Evolutionary conservation across 1,140 invertebrate genomes (phyloP).

Genomic region (Gonatopus flavifemur): DNA sequence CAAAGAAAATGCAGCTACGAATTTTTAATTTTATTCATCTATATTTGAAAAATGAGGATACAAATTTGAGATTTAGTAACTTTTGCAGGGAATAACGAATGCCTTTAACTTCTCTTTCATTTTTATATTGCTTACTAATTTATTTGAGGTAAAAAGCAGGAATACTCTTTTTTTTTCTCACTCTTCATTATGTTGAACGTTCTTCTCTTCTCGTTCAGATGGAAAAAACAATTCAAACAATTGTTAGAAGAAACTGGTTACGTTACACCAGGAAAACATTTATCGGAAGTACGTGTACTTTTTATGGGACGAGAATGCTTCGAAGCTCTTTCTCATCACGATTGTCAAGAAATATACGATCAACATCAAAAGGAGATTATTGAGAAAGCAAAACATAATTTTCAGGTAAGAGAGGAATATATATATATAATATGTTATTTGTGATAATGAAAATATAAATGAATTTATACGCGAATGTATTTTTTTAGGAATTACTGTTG

Average conservation of each 20-base stretch:
- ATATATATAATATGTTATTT: neutral
- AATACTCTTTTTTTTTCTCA: too few relatives aligned
- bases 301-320: constrained; percentile 96
- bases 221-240: constrained; percentile 91
- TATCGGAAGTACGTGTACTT: constrained; percentile 89
- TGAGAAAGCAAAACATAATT: constrained; percentile 88
- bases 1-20: too few relatives aligned
- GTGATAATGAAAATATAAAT: neutral
- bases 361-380: constrained; percentile 92
- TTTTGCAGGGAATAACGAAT: too few relatives aligned
- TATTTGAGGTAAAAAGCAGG: too few relatives aligned
- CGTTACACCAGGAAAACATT: constrained; percentile 88
- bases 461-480: constrained; percentile 6
- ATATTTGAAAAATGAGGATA: too few relatives aligned
- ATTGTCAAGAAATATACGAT: constrained; percentile 92
- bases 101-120: too few relatives aligned
- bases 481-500: constrained; percentile 78
- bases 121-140: too few relatives aligned
- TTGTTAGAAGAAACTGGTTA: constrained; percentile 92
- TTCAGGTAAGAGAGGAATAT: constrained; percentile 64
- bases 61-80: too few relatives aligned
- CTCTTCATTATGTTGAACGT: too few relatives aligned
- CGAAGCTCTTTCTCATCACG: constrained; percentile 85
- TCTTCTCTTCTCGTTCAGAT: too few relatives aligned
- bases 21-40: too few relatives aligned